Percentiles rank a stretch among this genome's conserved stretches.
Evolutionary conservation across 2,113 vertebrate species (phyloP).

Genomic region (Odontesthes bonariensis): DNA sequence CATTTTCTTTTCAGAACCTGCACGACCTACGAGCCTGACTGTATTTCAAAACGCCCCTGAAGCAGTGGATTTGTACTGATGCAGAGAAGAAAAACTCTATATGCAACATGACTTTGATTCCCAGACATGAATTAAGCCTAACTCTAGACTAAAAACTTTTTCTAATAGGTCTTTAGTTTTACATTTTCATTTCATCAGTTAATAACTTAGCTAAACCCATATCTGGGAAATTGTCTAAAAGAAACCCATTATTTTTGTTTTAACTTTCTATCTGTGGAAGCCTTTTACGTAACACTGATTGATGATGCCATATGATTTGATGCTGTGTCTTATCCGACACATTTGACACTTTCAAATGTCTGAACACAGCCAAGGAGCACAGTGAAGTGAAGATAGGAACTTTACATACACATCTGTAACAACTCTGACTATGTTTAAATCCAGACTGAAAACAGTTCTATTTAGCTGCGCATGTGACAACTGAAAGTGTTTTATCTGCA

Average conservation of each 20-base stretch:
- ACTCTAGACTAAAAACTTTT: background rate
- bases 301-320: slow-evolving; percentile 13
- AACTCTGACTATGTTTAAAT: no score
- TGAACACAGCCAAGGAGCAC: no score
- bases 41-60: slow-evolving; percentile 7
- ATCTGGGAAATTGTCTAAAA: background rate
- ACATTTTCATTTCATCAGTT: background rate
- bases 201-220: background rate
- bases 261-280: background rate
- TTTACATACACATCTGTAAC: no score
- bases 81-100: background rate
- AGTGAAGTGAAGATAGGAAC: no score
- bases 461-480: no score
- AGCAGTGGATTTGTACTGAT: no score
- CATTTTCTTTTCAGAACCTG: background rate
- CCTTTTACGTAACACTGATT: background rate
- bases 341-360: no score
- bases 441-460: no score
- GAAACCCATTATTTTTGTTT: background rate
- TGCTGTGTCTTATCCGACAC: no score
- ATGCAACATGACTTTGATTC: background rate
- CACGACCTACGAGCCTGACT: slow-evolving; percentile 1
- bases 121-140: background rate
- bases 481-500: no score
- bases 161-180: background rate